Evolutionary conservation across 2,113 vertebrate genomes (phyloP).

Genomic region (Poeciliopsis occidentalis): DNA sequence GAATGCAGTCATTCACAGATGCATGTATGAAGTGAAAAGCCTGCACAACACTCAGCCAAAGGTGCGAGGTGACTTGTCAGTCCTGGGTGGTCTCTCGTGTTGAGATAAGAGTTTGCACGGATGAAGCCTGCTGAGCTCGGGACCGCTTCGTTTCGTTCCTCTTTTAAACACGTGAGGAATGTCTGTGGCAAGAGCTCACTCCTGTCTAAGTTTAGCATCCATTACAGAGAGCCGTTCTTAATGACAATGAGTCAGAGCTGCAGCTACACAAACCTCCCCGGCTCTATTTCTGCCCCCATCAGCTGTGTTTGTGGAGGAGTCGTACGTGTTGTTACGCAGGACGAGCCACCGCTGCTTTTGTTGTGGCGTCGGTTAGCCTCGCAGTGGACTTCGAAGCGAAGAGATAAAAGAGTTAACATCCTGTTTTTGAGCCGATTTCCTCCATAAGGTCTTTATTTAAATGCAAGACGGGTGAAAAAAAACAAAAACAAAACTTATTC

Average conservation of each 20-base stretch:
- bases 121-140: slow-evolving; percentile 50
- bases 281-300: slow-evolving; percentile 43
- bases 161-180: slow-evolving; percentile 42
- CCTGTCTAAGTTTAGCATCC: slow-evolving; percentile 52
- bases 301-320: slow-evolving; percentile 50
- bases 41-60: slow-evolving; percentile 44
- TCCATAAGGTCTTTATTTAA: slow-evolving; percentile 65
- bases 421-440: slow-evolving; percentile 67
- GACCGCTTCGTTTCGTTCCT: slow-evolving; percentile 50
- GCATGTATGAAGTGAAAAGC: slow-evolving; percentile 45
- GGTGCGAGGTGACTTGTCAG: slow-evolving; percentile 66
- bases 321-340: slow-evolving; percentile 21
- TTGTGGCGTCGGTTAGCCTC: slow-evolving; percentile 48
- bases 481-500: slow-evolving; percentile 34
- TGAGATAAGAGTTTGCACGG: slow-evolving; percentile 62
- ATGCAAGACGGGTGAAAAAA: slow-evolving; percentile 28
- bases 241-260: slow-evolving; percentile 55
- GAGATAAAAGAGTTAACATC: slow-evolving; percentile 76
- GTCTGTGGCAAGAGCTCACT: slow-evolving; percentile 29
- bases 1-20: slow-evolving; percentile 23
- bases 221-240: slow-evolving; percentile 57
- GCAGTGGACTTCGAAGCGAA: slow-evolving; percentile 75
- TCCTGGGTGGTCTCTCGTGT: slow-evolving; percentile 74
- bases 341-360: slow-evolving; percentile 42
- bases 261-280: slow-evolving; percentile 34